Conservation (phyloP, 2,888 invertebrate genomes). For the Trichopria drosophilae region DNA sequence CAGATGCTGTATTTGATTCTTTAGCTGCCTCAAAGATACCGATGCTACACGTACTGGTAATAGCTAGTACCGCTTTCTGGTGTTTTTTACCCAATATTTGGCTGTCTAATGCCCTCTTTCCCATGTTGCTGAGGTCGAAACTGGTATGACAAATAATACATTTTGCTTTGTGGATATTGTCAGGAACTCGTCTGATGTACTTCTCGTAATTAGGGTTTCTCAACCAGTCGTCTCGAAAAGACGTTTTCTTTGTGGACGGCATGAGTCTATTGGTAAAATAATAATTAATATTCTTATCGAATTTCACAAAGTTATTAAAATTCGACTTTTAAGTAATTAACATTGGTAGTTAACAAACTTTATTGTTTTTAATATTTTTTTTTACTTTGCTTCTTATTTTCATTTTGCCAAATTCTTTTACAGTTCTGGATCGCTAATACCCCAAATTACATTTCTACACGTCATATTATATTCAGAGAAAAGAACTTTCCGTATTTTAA, state of each 20-base stretch:
- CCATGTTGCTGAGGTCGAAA: constrained; percentile 4
- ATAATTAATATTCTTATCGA: too few species aligned
- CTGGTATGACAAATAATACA: constrained; percentile 1
- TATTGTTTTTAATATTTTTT: too few species aligned
- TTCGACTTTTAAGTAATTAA: too few species aligned
- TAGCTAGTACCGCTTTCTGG: neutral
- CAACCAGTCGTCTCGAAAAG: neutral
- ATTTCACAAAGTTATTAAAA: too few species aligned
- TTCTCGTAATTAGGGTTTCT: neutral
- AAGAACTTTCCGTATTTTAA: neutral
- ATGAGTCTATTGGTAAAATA: too few species aligned
- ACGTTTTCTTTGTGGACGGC: neutral
- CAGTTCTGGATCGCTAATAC: too few species aligned
- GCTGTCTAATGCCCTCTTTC: neutral
- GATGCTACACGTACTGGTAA: neutral
- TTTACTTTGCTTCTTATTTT: too few species aligned
- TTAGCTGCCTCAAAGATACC: neutral
- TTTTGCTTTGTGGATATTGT: neutral
- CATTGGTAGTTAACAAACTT: too few species aligned
- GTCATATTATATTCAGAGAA: too few species aligned
- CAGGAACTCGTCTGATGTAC: neutral
- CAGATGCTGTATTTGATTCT: too few species aligned
- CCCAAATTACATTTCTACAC: too few species aligned
- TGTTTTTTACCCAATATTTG: neutral
- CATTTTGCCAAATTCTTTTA: too few species aligned